A percentile compares a stretch with the other conserved stretches of the same genome.
These are phyloP conservation scores for Pseudocheirus occidentalis DNA, from an alignment of 2,797 vertebrate genomes.

Conservation along the genomic window DNA sequence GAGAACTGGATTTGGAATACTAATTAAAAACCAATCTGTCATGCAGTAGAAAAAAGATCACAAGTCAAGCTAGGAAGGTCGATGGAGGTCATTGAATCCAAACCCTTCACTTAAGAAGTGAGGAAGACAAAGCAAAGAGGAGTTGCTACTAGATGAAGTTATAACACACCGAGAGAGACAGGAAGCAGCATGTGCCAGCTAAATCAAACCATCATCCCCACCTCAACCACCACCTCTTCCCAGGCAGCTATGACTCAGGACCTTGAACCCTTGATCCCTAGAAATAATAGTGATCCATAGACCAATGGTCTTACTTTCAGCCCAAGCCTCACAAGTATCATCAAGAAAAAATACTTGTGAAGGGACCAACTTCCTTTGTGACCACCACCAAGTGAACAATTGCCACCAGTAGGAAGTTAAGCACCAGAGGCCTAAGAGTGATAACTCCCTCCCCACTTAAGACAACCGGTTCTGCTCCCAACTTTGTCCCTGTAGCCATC, in stretches of 20 bases:
- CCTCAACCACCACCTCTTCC: neutral
- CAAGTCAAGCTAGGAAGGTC: neutral
- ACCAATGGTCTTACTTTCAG: neutral
- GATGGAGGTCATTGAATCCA: neutral
- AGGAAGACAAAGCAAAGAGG: neutral
- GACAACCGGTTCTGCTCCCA: too few species aligned
- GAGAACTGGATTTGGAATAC: conserved; percentile 55
- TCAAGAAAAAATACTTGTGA: neutral
- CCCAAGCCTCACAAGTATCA: neutral
- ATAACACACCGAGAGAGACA: neutral
- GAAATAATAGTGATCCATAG: neutral
- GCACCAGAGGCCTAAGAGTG: neutral
- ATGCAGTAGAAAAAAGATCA: neutral
- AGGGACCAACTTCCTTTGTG: neutral
- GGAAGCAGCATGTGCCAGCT: neutral
- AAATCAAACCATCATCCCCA: neutral
- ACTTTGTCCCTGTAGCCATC: too few species aligned
- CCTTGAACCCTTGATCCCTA: neutral
- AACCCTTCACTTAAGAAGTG: too few species aligned
- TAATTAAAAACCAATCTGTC: conserved; percentile 55
- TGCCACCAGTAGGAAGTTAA: neutral
- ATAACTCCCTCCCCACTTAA: neutral
- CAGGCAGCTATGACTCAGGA: neutral
- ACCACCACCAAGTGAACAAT: neutral
- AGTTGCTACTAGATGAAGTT: neutral